Percentiles rank a stretch among this genome's conserved stretches.
Evolutionary conservation across 1,140 invertebrate species (phyloP).

Genomic region (Sycophaga agraensis): DNA sequence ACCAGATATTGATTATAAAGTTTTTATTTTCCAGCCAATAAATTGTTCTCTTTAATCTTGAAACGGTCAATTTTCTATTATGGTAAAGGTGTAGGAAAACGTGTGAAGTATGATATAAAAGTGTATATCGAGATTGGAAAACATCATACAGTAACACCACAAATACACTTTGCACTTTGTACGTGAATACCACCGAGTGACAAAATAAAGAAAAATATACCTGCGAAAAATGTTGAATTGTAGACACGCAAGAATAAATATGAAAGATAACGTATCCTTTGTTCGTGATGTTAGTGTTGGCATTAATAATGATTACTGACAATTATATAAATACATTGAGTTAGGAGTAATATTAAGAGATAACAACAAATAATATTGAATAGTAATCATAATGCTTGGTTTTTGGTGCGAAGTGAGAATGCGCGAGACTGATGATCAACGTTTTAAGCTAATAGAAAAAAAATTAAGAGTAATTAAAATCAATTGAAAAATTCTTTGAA

Average conservation of each 20-base stretch:
- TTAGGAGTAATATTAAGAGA: slow-evolving; percentile 53
- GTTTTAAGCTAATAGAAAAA: slow-evolving; percentile 31
- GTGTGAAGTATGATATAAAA: neutral
- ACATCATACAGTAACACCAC: slow-evolving; percentile 11
- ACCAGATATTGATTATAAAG: no score
- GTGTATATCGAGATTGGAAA: neutral
- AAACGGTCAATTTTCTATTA: no score
- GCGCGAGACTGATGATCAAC: slow-evolving; percentile 26
- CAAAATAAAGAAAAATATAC: neutral
- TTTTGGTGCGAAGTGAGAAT: slow-evolving; percentile 46
- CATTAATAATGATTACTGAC: slow-evolving; percentile 7
- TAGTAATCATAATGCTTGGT: slow-evolving; percentile 56
- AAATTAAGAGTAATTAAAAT: slow-evolving; percentile 25
- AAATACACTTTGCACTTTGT: neutral
- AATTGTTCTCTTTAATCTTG: no score
- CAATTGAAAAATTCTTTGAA: neutral
- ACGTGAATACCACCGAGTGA: neutral
- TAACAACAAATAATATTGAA: slow-evolving; percentile 54
- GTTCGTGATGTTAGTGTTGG: slow-evolving; percentile 8
- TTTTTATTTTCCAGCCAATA: no score
- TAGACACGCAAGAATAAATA: slow-evolving; percentile 1
- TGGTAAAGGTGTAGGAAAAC: neutral
- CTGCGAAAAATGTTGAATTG: neutral
- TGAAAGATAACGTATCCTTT: slow-evolving; percentile 1
- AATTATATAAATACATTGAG: slow-evolving; percentile 43